A percentile compares a stretch with the other conserved stretches of the same genome.
Evolutionary conservation across 2,113 vertebrate genomes (phyloP).

Genomic region (Pelobates fuscus): DNA sequence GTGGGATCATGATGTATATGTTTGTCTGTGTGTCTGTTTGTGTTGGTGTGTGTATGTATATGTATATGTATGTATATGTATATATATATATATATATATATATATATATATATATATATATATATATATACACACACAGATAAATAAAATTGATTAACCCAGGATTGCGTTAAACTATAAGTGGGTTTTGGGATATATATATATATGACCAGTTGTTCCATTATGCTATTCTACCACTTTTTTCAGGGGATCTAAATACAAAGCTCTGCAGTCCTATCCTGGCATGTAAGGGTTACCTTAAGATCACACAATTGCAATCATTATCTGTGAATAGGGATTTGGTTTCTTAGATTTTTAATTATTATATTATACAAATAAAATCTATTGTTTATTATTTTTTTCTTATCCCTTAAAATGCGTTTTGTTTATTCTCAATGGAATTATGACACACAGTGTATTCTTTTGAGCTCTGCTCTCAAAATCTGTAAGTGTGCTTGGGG

Average conservation of each 20-base stretch:
- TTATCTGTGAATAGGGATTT: slow-evolving; percentile 5
- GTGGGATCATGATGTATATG: too few relatives aligned
- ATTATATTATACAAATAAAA: background rate
- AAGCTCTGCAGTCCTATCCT: background rate
- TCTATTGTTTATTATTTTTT: background rate
- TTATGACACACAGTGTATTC: slow-evolving; percentile 1
- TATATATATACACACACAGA: too few relatives aligned
- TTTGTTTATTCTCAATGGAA: background rate
- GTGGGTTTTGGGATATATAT: background rate
- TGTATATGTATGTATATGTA: too few relatives aligned
- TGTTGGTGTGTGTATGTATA: too few relatives aligned
- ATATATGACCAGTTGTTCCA: slow-evolving; percentile 2
- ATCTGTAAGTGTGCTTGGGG: background rate
- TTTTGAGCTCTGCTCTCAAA: slow-evolving; percentile 8
- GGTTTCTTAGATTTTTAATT: slow-evolving; percentile 13
- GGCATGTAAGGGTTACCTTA: background rate
- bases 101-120: too few relatives aligned
- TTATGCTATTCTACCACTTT: background rate
- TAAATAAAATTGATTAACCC: background rate
- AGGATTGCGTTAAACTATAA: background rate
- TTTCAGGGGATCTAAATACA: background rate
- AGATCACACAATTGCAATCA: background rate
- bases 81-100: too few relatives aligned
- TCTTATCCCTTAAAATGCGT: background rate
- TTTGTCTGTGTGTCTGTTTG: too few relatives aligned